A percentile compares a stretch with the other conserved stretches of the same genome.
These are phyloP conservation scores for Micoletzkya japonica DNA, from an alignment of 2,888 invertebrate species.

Conservation along the genomic window DNA sequence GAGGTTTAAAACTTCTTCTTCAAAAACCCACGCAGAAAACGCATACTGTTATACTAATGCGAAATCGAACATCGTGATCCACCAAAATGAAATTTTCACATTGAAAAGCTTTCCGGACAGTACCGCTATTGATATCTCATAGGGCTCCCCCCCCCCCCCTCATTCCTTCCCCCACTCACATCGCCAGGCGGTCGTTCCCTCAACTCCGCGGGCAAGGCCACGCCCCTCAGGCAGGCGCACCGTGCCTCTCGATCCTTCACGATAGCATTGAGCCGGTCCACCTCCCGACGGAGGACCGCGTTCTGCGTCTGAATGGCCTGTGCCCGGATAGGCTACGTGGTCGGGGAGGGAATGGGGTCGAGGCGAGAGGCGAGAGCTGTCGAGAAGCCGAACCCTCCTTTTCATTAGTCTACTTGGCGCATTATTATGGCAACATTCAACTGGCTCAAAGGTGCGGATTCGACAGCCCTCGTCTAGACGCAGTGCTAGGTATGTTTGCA, in stretches of 20 bases:
- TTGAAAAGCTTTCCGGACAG: background rate
- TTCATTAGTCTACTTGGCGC: no score
- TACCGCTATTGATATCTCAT: no score
- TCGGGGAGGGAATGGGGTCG: background rate
- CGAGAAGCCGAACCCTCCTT: no score
- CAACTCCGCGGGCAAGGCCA: slow-evolving; percentile 33
- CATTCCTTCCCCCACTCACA: slow-evolving; percentile 23
- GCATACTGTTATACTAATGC: background rate
- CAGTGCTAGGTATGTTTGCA: no score
- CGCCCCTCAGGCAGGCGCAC: slow-evolving; percentile 53
- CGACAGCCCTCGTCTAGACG: no score
- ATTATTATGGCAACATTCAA: no score
- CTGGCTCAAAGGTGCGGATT: no score
- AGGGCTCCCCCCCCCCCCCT: background rate
- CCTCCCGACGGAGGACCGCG: slow-evolving; percentile 55
- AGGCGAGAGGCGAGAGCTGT: background rate
- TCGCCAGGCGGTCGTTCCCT: slow-evolving; percentile 27
- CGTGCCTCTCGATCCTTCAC: slow-evolving; percentile 52
- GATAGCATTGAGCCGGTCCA: slow-evolving; percentile 56
- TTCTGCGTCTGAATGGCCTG: slow-evolving; percentile 56
- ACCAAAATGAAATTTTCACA: background rate
- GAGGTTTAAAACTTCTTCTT: background rate
- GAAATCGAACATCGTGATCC: background rate
- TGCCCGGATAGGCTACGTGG: background rate
- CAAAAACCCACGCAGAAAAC: background rate